Evolutionary conservation across 2,797 vertebrate genomes (phyloP).

Genomic region (Yasuhikotakia modesta): DNA sequence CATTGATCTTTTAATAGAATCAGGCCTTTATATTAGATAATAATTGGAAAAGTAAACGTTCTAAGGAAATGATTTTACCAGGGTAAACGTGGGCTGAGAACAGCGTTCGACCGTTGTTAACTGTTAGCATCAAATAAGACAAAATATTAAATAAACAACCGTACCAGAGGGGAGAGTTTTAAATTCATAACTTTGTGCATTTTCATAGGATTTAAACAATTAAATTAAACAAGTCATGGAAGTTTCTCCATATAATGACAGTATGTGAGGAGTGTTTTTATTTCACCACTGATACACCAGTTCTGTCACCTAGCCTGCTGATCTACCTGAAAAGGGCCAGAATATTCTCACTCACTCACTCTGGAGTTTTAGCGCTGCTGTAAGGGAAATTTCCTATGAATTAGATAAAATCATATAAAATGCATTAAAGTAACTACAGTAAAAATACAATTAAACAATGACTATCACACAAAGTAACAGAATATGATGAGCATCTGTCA

Average conservation of each 20-base stretch:
- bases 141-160: constrained; percentile 4
- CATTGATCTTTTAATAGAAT: background rate
- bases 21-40: background rate
- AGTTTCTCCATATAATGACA: constrained; percentile 12
- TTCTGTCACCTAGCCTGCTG: constrained; percentile 54
- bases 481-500: background rate
- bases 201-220: background rate
- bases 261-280: constrained; percentile 39
- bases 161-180: background rate
- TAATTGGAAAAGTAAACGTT: background rate
- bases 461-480: no score
- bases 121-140: background rate
- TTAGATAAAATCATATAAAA: background rate
- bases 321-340: constrained; percentile 54
- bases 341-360: constrained; percentile 50
- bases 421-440: background rate
- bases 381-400: no score
- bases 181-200: no score
- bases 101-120: background rate
- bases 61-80: background rate
- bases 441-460: background rate
- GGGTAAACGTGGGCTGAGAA: background rate
- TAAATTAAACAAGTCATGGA: background rate
- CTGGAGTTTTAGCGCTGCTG: background rate
- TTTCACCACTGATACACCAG: constrained; percentile 50